Conservation (phyloP, 1,140 invertebrate genomes). For the Adelges cooleyi region DNA sequence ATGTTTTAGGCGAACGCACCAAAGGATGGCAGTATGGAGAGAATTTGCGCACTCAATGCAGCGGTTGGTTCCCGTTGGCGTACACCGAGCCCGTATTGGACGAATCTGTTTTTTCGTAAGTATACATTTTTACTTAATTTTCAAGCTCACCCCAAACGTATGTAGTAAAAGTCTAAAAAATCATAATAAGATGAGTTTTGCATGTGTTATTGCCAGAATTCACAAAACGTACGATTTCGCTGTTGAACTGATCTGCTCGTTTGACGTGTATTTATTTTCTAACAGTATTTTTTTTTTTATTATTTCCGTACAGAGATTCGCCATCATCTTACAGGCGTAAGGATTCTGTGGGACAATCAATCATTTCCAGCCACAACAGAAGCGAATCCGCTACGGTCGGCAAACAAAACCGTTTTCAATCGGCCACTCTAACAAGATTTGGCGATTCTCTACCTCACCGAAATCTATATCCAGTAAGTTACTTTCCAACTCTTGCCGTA, state of each 20-base stretch:
- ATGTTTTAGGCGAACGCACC: slow-evolving; percentile 55
- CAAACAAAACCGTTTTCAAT: slow-evolving; percentile 31
- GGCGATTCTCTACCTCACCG: slow-evolving; percentile 37
- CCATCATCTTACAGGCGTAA: slow-evolving; percentile 33
- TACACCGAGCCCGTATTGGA: slow-evolving; percentile 64
- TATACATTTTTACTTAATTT: too few relatives aligned
- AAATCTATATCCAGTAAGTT: slow-evolving; percentile 10
- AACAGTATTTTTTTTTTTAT: too few relatives aligned
- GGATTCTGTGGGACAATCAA: slow-evolving; percentile 28
- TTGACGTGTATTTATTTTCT: too few relatives aligned
- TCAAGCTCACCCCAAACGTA: too few relatives aligned
- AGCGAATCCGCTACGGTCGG: slow-evolving; percentile 36
- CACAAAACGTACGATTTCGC: too few relatives aligned
- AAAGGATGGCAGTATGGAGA: slow-evolving; percentile 94
- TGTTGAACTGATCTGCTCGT: too few relatives aligned
- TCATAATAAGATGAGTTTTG: too few relatives aligned
- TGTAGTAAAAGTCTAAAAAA: too few relatives aligned
- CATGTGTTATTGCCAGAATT: too few relatives aligned
- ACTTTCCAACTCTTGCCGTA: too few relatives aligned
- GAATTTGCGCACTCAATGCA: slow-evolving; percentile 74
- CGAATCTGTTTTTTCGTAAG: slow-evolving; percentile 47
- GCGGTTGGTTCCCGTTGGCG: slow-evolving; percentile 88
- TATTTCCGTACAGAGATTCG: slow-evolving; percentile 28
- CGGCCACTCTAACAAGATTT: slow-evolving; percentile 33
- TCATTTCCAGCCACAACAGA: slow-evolving; percentile 36